These are phyloP conservation scores for Brachionus rubens DNA, from an alignment of 1,140 invertebrate species.

Conservation along the genomic window DNA sequence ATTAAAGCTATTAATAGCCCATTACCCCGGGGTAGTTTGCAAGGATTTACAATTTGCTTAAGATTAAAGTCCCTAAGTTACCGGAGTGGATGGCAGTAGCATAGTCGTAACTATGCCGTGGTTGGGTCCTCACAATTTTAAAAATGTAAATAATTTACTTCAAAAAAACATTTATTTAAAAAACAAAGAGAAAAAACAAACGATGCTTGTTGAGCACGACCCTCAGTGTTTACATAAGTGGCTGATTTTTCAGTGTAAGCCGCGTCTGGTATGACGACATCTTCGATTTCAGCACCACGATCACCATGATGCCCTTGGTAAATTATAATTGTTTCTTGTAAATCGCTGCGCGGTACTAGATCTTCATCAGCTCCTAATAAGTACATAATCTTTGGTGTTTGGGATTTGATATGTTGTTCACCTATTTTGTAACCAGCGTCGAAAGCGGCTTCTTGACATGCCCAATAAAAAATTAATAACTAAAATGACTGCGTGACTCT, in stretches of 20 bases:
- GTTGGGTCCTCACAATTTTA: no score
- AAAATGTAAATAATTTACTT: no score
- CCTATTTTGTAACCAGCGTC: conserved; percentile 67
- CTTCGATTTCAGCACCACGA: conserved; percentile 82
- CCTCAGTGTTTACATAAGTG: conserved; percentile 95
- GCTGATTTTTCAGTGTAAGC: conserved; percentile 97
- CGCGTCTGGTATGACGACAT: conserved; percentile 84
- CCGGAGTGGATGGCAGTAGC: no score
- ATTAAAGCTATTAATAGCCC: no score
- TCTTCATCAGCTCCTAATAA: conserved; percentile 87
- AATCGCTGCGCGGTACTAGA: conserved; percentile 71
- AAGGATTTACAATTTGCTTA: no score
- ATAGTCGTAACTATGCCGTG: no score
- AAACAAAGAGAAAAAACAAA: conserved; percentile 83
- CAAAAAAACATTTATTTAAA: no score
- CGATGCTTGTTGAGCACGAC: conserved; percentile 86
- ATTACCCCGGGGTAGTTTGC: no score
- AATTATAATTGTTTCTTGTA: conserved; percentile 76
- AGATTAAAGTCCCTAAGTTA: no score
- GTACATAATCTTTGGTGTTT: conserved; percentile 76
- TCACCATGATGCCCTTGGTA: conserved; percentile 92
- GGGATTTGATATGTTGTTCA: conserved; percentile 68
- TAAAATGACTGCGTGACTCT: no score
- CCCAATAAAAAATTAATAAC: conserved; percentile 55
- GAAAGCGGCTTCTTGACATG: conserved; percentile 83